Conservation (phyloP, 2,888 invertebrate genomes). For the Hoplodrina blanda region DNA sequence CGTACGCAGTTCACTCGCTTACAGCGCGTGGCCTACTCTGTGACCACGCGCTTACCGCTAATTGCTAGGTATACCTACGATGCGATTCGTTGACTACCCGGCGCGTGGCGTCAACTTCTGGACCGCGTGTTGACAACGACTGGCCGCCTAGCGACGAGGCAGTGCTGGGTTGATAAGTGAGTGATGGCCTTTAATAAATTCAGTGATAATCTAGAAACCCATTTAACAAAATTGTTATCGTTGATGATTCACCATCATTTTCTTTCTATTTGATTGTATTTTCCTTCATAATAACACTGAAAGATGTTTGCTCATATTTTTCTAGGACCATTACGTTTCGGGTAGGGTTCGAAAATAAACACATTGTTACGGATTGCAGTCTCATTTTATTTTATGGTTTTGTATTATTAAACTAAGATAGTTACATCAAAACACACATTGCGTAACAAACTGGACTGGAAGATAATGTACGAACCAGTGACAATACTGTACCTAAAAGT, state of each 20-base stretch:
- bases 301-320: conserved; percentile 36
- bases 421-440: conserved; percentile 89
- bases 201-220: conserved; percentile 41
- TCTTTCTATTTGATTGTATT: conserved; percentile 24
- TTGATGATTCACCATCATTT: conserved; percentile 20
- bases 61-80: too few species aligned
- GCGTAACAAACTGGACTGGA: conserved; percentile 87
- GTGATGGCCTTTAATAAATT: conserved; percentile 12
- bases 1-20: too few species aligned
- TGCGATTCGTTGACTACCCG: too few species aligned
- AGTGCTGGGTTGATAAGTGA: too few species aligned
- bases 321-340: conserved; percentile 20
- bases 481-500: conserved; percentile 76
- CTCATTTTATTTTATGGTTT: conserved; percentile 87
- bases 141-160: too few species aligned
- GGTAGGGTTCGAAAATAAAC: conserved; percentile 61
- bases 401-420: conserved; percentile 85
- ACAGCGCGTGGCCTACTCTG: too few species aligned
- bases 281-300: conserved; percentile 20
- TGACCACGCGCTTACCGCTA: too few species aligned
- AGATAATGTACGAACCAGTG: conserved; percentile 85
- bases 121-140: too few species aligned
- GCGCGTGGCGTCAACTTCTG: too few species aligned
- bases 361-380: conserved; percentile 82
- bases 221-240: conserved; percentile 27